Percentiles rank a stretch among this genome's conserved stretches.
phyloP scores from a whole-genome alignment of 2,113 vertebrate genomes.

The Manacus vitellinus region DNA sequence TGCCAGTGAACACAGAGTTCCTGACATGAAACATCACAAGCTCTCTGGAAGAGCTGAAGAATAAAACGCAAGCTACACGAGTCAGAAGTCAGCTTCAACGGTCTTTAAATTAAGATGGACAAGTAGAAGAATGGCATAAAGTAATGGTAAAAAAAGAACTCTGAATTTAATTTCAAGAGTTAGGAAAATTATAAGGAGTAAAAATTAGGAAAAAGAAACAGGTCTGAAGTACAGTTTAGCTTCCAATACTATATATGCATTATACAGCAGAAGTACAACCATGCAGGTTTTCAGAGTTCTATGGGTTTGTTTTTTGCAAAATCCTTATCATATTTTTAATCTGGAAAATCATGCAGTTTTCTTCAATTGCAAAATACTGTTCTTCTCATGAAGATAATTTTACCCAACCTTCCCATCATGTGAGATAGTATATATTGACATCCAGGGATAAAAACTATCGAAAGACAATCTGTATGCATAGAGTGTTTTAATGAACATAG shows the following conservation, averaged over 20 bases:
- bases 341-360: neutral
- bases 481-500: neutral
- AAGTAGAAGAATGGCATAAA: neutral
- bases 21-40: slow-evolving; percentile 33
- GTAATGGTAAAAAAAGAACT: neutral
- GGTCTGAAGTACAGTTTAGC: neutral
- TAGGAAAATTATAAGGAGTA: neutral
- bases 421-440: neutral
- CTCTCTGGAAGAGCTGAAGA: neutral
- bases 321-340: neutral
- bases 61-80: slow-evolving; percentile 47
- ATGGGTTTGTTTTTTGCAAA: neutral
- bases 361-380: neutral
- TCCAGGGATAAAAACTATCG: neutral
- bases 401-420: neutral
- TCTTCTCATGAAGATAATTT: neutral
- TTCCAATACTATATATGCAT: neutral
- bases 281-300: neutral
- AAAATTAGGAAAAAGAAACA: neutral
- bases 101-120: slow-evolving; percentile 49
- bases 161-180: neutral
- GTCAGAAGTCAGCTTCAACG: slow-evolving; percentile 48
- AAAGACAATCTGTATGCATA: neutral
- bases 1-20: neutral
- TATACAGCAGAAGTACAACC: neutral